Base-by-base conservation (phyloP, 2,113 vertebrate species). In the Cephalopholis sonnerati region DNA sequence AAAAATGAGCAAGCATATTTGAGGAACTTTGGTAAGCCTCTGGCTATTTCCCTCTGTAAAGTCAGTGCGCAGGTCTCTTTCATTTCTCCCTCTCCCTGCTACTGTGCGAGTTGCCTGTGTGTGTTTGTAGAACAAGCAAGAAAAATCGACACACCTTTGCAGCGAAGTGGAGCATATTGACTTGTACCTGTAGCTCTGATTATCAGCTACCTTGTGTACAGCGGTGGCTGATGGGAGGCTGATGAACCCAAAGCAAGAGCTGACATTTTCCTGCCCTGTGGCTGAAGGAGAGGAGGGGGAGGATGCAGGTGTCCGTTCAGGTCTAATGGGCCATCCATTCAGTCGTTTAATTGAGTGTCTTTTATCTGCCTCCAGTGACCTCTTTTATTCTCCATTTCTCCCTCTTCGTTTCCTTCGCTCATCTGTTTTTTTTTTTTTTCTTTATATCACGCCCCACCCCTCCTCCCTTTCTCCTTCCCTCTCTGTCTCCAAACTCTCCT, bases 361-460 rank as follows among this genome's bases (percentile, higher is more conserved):
- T 93, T 93, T 91, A 92, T 92, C 89, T 84, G 85, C 89, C 91
- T 90, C 90, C 81, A 51, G 81, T 91, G 93, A 93, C 93, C 92
- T 90, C 90, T 87, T 93, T 91, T 91, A 87, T 89, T 89, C 87
- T 83, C 84, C 64, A 66, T 89, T 83, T 87, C 87, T 89, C 79
- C 70, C 50, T 84, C 74, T 76, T 76, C n/a, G 17, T 80, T 83
- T 89, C 75, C 68, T 74, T 74, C 59, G 24, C 74, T 89, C 87
- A 68, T 83, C 79, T 55, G 22, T 77, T 88, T 77, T 76, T 85
- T 55, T 74, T 17, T 61, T 32, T 85, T 55, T 74, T 17, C 54
- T 32, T 36, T 7, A 36, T 36, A 44, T n/a, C 59, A 18, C 25
- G 17, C 32, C 63, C 51, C 62, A 4, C 63, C 74, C 69, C 46